Percentiles rank a stretch among this genome's conserved stretches.
Conservation (phyloP, 2,797 vertebrate genomes). For the Darevskia mixta region DNA sequence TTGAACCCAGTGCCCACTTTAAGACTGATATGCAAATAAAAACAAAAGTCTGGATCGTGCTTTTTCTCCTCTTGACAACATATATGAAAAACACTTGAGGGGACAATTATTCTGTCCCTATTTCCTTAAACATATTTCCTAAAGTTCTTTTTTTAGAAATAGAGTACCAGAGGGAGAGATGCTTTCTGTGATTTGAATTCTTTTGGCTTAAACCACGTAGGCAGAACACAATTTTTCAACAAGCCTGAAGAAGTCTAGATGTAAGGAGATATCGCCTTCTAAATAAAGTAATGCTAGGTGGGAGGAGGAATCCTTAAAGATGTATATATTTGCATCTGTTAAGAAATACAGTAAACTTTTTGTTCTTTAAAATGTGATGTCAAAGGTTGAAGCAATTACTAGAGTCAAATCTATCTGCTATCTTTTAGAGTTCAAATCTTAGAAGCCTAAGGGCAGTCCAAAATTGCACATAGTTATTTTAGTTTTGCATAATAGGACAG, state of each 20-base stretch:
- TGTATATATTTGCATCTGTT: neutral
- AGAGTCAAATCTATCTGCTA: conserved; percentile 7
- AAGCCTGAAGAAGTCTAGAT: neutral
- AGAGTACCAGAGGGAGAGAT: neutral
- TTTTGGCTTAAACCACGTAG: neutral
- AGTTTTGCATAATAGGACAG: conserved; percentile 20
- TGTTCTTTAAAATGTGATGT: conserved; percentile 28
- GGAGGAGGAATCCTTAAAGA: neutral
- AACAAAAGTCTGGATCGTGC: neutral
- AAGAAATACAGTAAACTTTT: conserved; percentile 15
- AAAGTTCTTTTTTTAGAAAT: neutral
- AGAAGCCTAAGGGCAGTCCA: neutral
- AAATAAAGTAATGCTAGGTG: neutral
- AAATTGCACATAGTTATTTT: neutral
- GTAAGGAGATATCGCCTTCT: neutral
- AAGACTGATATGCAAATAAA: neutral
- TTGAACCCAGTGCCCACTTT: neutral
- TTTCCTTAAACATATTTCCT: neutral
- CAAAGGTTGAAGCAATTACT: conserved; percentile 10
- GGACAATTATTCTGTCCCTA: neutral
- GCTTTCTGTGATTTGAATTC: neutral
- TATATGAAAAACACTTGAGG: neutral
- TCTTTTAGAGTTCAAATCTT: neutral
- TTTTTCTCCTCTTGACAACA: neutral
- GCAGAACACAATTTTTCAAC: neutral